A percentile compares a stretch with the other conserved stretches of the same genome.
Conservation (phyloP, 2,888 invertebrate species). For the Druceiella hillmani region DNA sequence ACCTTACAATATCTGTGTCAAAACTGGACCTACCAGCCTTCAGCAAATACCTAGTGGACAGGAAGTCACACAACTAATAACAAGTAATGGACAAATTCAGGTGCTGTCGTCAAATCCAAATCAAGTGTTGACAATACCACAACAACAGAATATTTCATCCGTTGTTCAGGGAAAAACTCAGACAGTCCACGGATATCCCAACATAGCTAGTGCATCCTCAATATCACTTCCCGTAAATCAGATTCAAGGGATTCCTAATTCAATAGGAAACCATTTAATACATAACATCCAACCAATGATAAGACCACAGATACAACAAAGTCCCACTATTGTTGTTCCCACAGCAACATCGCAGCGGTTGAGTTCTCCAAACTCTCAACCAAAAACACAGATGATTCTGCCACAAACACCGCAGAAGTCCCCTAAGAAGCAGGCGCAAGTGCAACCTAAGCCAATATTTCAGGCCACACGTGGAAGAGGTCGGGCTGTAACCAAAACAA, state of each 20-base stretch:
- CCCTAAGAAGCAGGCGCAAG: constrained; percentile 45
- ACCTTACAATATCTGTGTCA: constrained; percentile 49
- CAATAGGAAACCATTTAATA: constrained; percentile 34
- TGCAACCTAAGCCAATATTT: constrained; percentile 48
- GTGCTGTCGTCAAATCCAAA: constrained; percentile 50
- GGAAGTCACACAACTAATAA: constrained; percentile 44
- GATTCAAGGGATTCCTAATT: constrained; percentile 44
- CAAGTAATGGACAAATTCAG: constrained; percentile 46
- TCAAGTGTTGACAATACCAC: constrained; percentile 45
- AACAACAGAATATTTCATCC: constrained; percentile 36
- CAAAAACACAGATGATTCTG: constrained; percentile 44
- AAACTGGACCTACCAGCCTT: constrained; percentile 40
- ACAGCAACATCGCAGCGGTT: constrained; percentile 45
- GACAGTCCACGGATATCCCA: constrained; percentile 40
- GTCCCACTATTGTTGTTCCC: constrained; percentile 45
- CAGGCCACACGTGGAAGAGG: constrained; percentile 44
- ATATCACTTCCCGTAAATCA: constrained; percentile 47
- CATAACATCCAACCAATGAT: constrained; percentile 51
- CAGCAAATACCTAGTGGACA: constrained; percentile 43
- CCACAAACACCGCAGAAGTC: constrained; percentile 43
- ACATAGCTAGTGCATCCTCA: constrained; percentile 48
- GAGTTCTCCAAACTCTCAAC: constrained; percentile 40
- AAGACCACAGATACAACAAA: constrained; percentile 43
- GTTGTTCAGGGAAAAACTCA: constrained; percentile 47
- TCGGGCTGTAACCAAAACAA: constrained; percentile 45